Conservation (phyloP, 2,113 vertebrate species). For the Syrrhaptes paradoxus region DNA sequence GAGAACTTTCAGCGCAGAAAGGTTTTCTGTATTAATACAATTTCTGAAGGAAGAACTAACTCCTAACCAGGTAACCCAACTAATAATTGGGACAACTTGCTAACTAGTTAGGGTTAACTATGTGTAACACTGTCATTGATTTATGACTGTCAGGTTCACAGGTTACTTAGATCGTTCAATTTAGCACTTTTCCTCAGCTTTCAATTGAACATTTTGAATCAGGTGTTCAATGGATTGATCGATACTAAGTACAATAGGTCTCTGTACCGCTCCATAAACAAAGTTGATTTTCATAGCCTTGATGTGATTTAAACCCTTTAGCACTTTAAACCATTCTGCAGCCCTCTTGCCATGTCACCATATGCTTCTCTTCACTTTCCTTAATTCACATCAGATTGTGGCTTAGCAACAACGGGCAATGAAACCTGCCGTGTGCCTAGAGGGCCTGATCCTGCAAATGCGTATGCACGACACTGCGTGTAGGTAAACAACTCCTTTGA, state of each 20-base stretch:
- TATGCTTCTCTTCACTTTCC: conserved; percentile 22
- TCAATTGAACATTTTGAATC: conserved; percentile 51
- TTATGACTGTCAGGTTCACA: conserved; percentile 15
- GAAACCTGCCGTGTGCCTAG: not conserved
- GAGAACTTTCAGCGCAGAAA: not conserved
- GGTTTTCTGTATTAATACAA: not conserved
- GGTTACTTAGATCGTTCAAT: conserved; percentile 42
- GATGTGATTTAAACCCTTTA: conserved; percentile 50
- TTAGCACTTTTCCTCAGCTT: conserved; percentile 46
- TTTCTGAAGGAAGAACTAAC: not conserved
- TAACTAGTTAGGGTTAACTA: conserved; percentile 51
- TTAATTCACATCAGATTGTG: conserved; percentile 44
- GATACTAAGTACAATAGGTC: conserved; percentile 48
- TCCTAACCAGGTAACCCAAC: not conserved
- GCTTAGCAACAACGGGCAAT: not conserved
- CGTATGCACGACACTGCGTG: not conserved
- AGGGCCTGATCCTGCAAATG: conserved; percentile 1
- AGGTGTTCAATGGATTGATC: conserved; percentile 52
- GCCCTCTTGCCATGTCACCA: not conserved
- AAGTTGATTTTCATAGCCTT: conserved; percentile 43
- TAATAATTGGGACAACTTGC: conserved; percentile 30
- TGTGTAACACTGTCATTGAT: conserved; percentile 31
- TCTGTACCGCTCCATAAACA: conserved; percentile 45
- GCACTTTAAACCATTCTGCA: conserved; percentile 8
- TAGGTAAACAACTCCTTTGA: not conserved